Evolutionary conservation across 2,888 invertebrate species (phyloP).

Genomic region (Dolichomitus sp.): DNA sequence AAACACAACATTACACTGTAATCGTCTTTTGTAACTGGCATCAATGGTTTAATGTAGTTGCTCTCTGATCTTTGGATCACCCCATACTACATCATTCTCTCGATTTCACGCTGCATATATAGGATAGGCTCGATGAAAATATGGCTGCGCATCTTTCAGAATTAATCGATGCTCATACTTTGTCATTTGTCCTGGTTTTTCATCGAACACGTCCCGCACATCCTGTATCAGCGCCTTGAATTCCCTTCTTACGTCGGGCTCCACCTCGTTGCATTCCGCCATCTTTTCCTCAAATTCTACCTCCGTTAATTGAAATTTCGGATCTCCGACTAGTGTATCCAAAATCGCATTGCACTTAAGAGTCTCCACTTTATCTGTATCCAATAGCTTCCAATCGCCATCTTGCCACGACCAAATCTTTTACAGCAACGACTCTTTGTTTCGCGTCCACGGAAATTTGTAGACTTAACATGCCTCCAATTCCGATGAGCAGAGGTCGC

Average conservation of each 20-base stretch:
- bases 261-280: neutral
- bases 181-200: no score
- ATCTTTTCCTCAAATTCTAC: neutral
- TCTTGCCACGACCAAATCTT: neutral
- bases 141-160: no score
- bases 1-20: conserved; percentile 44
- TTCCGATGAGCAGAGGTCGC: neutral
- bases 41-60: conserved; percentile 73
- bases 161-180: no score
- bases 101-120: no score
- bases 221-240: neutral
- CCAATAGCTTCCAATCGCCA: neutral
- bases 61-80: conserved; percentile 77
- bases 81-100: conserved; percentile 73
- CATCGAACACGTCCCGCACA: no score
- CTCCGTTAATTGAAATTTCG: no score
- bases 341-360: no score
- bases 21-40: conserved; percentile 33
- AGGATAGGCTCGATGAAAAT: no score
- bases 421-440: neutral
- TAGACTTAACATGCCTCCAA: neutral
- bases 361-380: no score
- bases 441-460: no score
- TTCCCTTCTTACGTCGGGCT: neutral
- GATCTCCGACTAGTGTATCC: no score